Evolutionary conservation across 2,113 vertebrate genomes (phyloP).

Genomic region (Ptychochromis oligacanthus): DNA sequence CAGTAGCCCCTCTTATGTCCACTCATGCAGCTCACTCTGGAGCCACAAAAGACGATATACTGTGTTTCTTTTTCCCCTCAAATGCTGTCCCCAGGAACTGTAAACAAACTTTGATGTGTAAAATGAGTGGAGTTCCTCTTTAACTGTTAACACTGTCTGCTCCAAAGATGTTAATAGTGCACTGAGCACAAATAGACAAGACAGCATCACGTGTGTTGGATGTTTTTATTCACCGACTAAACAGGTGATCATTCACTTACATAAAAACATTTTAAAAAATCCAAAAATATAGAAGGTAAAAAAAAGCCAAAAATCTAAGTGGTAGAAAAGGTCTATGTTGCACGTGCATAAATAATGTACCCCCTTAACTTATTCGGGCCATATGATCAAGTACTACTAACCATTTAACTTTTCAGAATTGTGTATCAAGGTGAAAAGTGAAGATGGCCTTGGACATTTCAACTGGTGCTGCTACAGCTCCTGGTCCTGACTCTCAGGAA

Average conservation of each 20-base stretch:
- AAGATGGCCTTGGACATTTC: background rate
- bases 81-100: background rate
- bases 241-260: background rate
- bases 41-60: background rate
- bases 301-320: background rate
- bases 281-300: background rate
- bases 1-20: background rate
- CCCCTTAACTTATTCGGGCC: background rate
- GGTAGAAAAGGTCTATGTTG: constrained; percentile 24
- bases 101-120: background rate
- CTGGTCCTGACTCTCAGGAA: background rate
- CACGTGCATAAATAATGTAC: background rate
- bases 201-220: background rate
- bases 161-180: background rate
- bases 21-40: background rate
- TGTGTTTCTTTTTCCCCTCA: background rate
- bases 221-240: constrained; percentile 3
- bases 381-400: background rate
- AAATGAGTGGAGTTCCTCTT: no score
- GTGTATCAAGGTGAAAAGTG: background rate
- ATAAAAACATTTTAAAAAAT: background rate
- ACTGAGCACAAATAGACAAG: background rate
- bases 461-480: constrained; percentile 6
- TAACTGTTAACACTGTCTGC: background rate
- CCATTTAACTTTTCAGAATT: background rate